Percentiles rank a stretch among this genome's conserved stretches.
Conservation (phyloP, 2,113 vertebrate genomes). For the Riparia riparia region DNA sequence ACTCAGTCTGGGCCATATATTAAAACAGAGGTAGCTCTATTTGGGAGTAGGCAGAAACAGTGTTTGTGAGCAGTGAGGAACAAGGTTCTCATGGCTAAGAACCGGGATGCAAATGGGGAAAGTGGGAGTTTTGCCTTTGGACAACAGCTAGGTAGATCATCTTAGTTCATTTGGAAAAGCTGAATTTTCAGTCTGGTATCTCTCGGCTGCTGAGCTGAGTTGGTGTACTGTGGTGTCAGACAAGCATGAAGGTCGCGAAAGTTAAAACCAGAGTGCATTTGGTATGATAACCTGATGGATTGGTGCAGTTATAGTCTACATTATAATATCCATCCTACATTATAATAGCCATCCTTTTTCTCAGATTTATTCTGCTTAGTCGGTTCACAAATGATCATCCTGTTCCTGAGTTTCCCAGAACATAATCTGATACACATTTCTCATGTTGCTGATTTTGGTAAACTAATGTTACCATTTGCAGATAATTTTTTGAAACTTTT, state of each 20-base stretch:
- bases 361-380: not conserved
- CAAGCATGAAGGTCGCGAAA: not conserved
- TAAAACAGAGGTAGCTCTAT: not conserved
- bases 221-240: not conserved
- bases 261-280: not conserved
- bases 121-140: not conserved
- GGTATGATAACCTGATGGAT: not conserved
- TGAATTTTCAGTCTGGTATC: not conserved
- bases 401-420: not conserved
- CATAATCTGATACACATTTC: not conserved
- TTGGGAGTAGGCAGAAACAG: no score
- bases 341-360: not conserved
- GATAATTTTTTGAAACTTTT: not conserved
- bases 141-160: not conserved
- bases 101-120: not conserved
- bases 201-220: not conserved
- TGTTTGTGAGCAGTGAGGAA: not conserved
- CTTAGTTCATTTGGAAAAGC: not conserved
- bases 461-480: not conserved
- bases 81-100: not conserved
- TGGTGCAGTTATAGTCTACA: not conserved
- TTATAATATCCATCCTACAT: not conserved
- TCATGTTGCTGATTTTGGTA: not conserved
- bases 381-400: not conserved
- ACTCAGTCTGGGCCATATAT: not conserved